Conservation (phyloP, 2,888 invertebrate species). For the Mamestra brassicae region DNA sequence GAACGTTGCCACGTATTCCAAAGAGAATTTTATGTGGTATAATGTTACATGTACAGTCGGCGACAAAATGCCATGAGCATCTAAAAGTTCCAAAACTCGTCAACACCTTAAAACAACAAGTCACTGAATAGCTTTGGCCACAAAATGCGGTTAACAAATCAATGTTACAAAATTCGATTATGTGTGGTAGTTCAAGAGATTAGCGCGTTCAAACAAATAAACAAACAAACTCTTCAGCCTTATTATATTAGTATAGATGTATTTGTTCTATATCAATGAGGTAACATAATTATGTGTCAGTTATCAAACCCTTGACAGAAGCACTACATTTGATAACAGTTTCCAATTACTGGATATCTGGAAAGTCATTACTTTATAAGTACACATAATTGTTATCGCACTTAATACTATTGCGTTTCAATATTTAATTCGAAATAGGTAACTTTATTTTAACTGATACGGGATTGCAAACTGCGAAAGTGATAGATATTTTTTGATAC, state of each 20-base stretch:
- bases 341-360: slow-evolving; percentile 38
- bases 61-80: too few species aligned
- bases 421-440: neutral
- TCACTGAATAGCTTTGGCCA: too few species aligned
- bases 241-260: neutral
- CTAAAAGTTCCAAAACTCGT: too few species aligned
- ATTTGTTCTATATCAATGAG: neutral
- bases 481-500: neutral
- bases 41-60: too few species aligned
- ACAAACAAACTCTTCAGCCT: too few species aligned
- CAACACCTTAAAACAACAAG: too few species aligned
- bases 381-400: slow-evolving; percentile 9
- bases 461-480: neutral
- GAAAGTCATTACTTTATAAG: slow-evolving; percentile 11
- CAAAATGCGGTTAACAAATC: too few species aligned
- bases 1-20: slow-evolving; percentile 17
- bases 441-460: neutral
- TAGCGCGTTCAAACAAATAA: too few species aligned
- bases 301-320: slow-evolving; percentile 8
- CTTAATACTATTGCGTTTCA: neutral
- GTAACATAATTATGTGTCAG: slow-evolving; percentile 12
- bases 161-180: too few species aligned
- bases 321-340: slow-evolving; percentile 25
- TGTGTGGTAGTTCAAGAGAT: too few species aligned
- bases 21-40: slow-evolving; percentile 29